Percentiles rank a stretch among this genome's conserved stretches.
phyloP scores from a whole-genome alignment of 2,888 invertebrate genomes.

The Hartigia nigra region DNA sequence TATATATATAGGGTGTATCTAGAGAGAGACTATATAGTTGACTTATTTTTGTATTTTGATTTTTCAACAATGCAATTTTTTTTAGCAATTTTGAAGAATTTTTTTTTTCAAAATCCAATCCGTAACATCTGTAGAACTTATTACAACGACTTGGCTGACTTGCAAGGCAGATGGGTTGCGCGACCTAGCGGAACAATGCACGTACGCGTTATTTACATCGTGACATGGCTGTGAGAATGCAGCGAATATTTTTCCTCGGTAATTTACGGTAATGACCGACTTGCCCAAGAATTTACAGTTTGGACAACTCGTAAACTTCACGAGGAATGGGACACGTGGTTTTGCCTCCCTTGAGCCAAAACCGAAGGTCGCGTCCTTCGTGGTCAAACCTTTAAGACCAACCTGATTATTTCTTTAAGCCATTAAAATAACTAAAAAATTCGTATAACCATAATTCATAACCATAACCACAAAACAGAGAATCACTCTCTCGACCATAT shows the following conservation, averaged over 20 bases:
- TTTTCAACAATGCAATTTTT: background rate
- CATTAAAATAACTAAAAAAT: background rate
- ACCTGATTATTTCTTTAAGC: constrained; percentile 1
- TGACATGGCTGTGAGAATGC: constrained; percentile 17
- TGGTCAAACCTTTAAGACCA: background rate
- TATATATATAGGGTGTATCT: background rate
- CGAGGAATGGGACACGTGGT: background rate
- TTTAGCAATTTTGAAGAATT: background rate
- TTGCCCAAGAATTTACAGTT: constrained; percentile 18
- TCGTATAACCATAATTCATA: background rate
- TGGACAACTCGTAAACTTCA: constrained; percentile 2
- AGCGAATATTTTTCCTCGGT: constrained; percentile 28
- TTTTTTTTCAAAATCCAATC: background rate
- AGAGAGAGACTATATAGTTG: background rate
- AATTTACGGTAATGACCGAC: constrained; percentile 36
- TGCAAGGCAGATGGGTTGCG: constrained; percentile 3
- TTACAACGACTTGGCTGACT: background rate
- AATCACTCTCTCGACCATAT: background rate
- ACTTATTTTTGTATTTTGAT: too few relatives aligned
- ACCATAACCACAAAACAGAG: background rate
- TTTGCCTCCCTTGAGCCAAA: background rate
- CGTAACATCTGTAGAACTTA: background rate
- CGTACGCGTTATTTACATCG: constrained; percentile 12
- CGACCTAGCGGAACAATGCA: constrained; percentile 17
- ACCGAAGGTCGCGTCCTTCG: background rate